Base-by-base conservation (phyloP, 2,888 invertebrate species). In the Leistus spinibarbis region DNA sequence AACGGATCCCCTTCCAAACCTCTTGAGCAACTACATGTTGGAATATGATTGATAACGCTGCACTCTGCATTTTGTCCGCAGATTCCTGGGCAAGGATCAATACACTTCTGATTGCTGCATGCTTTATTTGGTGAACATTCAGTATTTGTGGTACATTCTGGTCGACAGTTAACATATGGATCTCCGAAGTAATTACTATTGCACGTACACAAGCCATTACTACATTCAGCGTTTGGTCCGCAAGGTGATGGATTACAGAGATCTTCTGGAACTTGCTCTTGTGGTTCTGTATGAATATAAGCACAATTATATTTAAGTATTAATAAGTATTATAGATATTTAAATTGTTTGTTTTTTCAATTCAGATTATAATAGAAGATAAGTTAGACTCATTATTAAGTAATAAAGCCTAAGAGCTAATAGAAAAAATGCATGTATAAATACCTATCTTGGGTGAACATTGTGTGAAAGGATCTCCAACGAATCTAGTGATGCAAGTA, bases 61-160 rank as follows among this genome's bases (percentile, higher is more conserved):
- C 96, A 96, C 72, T 90, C 88, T 9, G 95, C 92, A 81, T 92
- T 92, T 78, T 91, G 89, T 17, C 93, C 95, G 81, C 96, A 96
- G 60, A 92, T 90, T 66, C 93, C 93, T 1, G 89, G 88, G 80
- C 95, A 95, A 9, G 95, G 95, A 85, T 95, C 91, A 67, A 89
- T 88, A 82, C 95, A 95, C 85, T 92, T 93, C 77, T 91, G 90
- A 79, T 91, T 92, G 56, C 92, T 87, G 81, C 95, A 95, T 4
- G 95, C 92, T 83, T 90, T 91, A 68, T 91, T 91, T 75, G 89
- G 88, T 2, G 91, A 86, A 84, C 95, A 95, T 83, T 95, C 95
- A 2, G 93, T 91, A 78, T 92, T 95, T 78, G 92, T 91, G 3
- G 93, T 91, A 81, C 95, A 95, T 86, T 95, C 94, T 0, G 94